Evolutionary conservation across 2,797 vertebrate genomes (phyloP).

Genomic region (Protonibea diacanthus): DNA sequence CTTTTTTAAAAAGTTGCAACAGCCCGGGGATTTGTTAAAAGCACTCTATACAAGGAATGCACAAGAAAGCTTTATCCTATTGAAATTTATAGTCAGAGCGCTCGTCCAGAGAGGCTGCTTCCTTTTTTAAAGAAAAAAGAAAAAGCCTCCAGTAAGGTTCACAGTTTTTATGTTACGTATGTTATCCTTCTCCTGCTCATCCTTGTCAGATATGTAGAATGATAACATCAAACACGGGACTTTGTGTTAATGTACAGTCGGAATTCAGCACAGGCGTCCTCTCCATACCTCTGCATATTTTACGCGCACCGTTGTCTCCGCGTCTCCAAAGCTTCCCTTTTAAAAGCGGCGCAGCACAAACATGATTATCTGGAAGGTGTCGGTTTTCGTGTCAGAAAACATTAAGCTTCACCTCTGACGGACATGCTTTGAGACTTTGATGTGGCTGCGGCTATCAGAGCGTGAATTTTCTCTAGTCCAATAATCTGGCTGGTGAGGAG

Average conservation of each 20-base stretch:
- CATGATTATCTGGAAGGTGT: constrained; percentile 36
- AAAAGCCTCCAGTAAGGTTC: background rate
- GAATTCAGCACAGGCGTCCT: background rate
- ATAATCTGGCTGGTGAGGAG: constrained; percentile 42
- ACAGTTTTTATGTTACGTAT: background rate
- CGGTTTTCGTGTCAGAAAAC: constrained; percentile 25
- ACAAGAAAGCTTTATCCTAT: background rate
- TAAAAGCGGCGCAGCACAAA: constrained; percentile 20
- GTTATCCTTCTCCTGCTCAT: background rate
- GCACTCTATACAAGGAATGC: background rate
- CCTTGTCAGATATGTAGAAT: background rate
- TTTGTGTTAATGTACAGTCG: background rate
- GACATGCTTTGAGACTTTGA: constrained; percentile 57
- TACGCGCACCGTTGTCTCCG: constrained; percentile 30
- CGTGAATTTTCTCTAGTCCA: constrained; percentile 46
- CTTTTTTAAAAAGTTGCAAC: constrained; percentile 4
- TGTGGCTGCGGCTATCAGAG: constrained; percentile 36
- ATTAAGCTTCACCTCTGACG: constrained; percentile 34
- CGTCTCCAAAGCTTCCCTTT: background rate
- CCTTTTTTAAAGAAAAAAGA: background rate
- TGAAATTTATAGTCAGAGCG: background rate
- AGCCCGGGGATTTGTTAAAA: background rate
- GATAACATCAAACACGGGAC: background rate
- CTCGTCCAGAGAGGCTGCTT: background rate
- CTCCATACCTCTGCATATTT: constrained; percentile 39